Evolutionary conservation across 2,888 invertebrate genomes (phyloP), one percentile per base, ranked within the genome.

Genomic region (Seira ritae): DNA sequence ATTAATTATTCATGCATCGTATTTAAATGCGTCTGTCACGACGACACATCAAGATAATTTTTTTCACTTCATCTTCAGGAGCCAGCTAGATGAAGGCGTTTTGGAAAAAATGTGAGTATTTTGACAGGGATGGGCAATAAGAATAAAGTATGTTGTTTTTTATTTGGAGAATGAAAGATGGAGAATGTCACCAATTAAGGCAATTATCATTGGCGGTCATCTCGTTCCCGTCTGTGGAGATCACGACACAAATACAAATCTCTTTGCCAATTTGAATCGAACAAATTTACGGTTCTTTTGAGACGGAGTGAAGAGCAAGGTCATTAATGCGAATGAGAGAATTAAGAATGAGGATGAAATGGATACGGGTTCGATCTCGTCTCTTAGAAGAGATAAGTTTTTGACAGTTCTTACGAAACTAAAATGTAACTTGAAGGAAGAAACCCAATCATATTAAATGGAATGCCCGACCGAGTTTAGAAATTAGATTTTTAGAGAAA

Each of bases 171-270:
- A n/a, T n/a, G n/a, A 71, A 60, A 77, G 69, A 69, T 65, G 66
- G 46, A 20, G 79, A 31, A 79, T 72, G 71, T 19, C 72, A 66
- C 79, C 79, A 79, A 79, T 79, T 79, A 79, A 71, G 79, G 79
- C 79, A 79, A 79, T 79, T 79, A 79, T 79, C 79, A 79, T 31
- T 71, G 67, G 72, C 71, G 79, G 79, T 20, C 79, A 79, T 79
- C 79, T 72, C 79, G 69, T 77, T 70, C 77, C 69, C 77, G 77
- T 70, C 65, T 76, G 19, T 37, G 1, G 66, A 8, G 20, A 20
- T 65, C 65, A 65, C 22, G 22, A 65, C n/a, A n/a, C n/a, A n/a
- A n/a, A n/a, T n/a, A n/a, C n/a, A n/a, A n/a, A n/a, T n/a, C n/a
- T 62, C 17, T 60, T 60, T 4, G 8, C 60, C 20, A 10, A 19